A percentile compares a stretch with the other conserved stretches of the same genome.
Conservation (phyloP, 2,888 invertebrate species). For the Amaurobius ferox region DNA sequence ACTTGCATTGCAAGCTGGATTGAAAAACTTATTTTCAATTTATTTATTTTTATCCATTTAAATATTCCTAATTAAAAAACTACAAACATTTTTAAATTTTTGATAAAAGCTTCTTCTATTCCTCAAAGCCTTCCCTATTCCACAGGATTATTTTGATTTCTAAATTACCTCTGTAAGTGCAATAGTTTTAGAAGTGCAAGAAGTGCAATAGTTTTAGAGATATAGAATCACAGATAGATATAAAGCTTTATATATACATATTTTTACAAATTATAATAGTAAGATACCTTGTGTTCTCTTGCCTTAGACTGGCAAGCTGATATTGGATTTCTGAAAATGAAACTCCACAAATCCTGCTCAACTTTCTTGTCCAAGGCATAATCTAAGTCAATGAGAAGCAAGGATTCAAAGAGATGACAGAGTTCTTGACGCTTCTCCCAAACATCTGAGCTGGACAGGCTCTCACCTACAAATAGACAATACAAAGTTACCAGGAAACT, state of each 20-base stretch:
- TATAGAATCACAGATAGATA: not conserved
- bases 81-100: too few relatives aligned
- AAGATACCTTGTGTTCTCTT: conserved; percentile 90
- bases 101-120: too few relatives aligned
- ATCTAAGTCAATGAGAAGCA: conserved; percentile 88
- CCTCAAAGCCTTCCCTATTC: too few relatives aligned
- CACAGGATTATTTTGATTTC: too few relatives aligned
- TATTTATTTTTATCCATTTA: too few relatives aligned
- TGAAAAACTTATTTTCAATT: too few relatives aligned
- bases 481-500: too few relatives aligned
- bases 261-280: too few relatives aligned
- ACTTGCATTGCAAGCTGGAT: too few relatives aligned
- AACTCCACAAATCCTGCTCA: conserved; percentile 92
- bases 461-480: conserved; percentile 56
- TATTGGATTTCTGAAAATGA: conserved; percentile 92
- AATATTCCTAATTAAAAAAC: too few relatives aligned
- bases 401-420: conserved; percentile 82
- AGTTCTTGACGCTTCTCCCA: conserved; percentile 79
- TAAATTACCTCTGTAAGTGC: too few relatives aligned
- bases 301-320: conserved; percentile 86
- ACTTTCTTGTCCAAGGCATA: conserved; percentile 92
- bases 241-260: not conserved
- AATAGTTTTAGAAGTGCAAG: not conserved
- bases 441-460: conserved; percentile 39
- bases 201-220: not conserved